Evolutionary conservation across 53 echinoderm and acorn worm genomes (phyloP), one percentile per base, ranked within the genome.

Genomic region (Pentamera pediparva): DNA sequence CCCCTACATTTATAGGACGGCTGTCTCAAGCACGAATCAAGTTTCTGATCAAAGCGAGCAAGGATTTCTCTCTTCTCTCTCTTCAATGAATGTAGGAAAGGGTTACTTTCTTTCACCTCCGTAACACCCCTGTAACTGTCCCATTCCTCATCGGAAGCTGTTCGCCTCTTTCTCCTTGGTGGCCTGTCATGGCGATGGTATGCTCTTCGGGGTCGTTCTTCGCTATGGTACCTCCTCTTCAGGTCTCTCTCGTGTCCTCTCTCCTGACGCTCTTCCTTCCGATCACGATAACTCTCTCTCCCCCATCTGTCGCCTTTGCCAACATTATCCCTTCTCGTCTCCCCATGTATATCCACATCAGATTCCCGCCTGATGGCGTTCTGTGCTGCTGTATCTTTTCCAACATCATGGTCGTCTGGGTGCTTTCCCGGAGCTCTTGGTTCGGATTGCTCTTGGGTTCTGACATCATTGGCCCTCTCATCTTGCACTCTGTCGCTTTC

Each of bases 61-160:
- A 85, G 18, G 6, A 85, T 37, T 30, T 31, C 69, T 27, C 65
- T 50, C 39, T 80, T 85, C 1, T 32, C 43, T 40, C 51, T 48
- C 2, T 40, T 47, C 8, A 65, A 51, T 39, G 67, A 15, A 35
- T 61, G 65, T 5, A 85, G 70, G 59, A 91, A 91, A 3, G 75
- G 78, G 40, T 81, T 80, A 31, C 91, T 80, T 74, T 91, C 91
- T 69, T 78, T 79, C 18, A 77, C 57, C 40, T 78, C 81, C 2
- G 26, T 83, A 22, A 83, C 83, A 12, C 83, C 83, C 37, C 83
- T 65, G 19, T 69, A 76, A 67, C 76, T 76, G 45, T 83, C 83
- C 18, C 76, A 69, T 22, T 83, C 76, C 8, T 58, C 53, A 69
- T 41, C 76, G 32, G 51, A 32, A 28, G 52, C 52, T 51, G 35